Conservation (phyloP, 2,797 vertebrate species). For the Sebastes umbrosus region DNA sequence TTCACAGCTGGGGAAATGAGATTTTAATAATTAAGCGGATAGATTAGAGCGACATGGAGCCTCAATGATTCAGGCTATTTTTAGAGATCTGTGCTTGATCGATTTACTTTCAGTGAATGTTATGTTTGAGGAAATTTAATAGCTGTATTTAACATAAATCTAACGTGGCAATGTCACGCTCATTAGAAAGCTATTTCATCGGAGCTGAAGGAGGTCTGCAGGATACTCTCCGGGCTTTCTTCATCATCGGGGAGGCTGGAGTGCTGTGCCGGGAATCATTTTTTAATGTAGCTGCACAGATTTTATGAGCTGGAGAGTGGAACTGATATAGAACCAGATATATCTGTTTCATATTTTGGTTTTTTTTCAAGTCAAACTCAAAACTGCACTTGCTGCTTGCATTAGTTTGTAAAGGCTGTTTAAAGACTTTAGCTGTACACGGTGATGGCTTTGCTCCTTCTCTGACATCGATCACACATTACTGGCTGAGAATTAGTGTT, state of each 20-base stretch:
- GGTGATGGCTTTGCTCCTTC: neutral
- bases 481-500: neutral
- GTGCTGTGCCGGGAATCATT: neutral
- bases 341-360: neutral
- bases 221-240: neutral
- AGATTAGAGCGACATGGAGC: slow-evolving; percentile 7
- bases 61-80: slow-evolving; percentile 15
- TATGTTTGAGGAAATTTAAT: slow-evolving; percentile 17
- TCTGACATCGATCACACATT: neutral
- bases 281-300: neutral
- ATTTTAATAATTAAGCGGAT: slow-evolving; percentile 53
- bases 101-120: neutral
- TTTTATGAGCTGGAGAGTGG: neutral
- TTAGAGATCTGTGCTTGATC: slow-evolving; percentile 6
- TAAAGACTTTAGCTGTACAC: neutral
- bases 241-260: neutral
- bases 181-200: neutral
- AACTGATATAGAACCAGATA: neutral
- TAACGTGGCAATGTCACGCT: neutral
- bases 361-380: neutral
- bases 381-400: neutral
- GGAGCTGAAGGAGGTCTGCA: neutral
- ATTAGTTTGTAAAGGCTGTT: neutral
- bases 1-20: slow-evolving; percentile 15
- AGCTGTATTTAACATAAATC: slow-evolving; percentile 10